A percentile compares a stretch with the other conserved stretches of the same genome.
Evolutionary conservation across 2,888 invertebrate species (phyloP).

Genomic region (Protonemura montana): DNA sequence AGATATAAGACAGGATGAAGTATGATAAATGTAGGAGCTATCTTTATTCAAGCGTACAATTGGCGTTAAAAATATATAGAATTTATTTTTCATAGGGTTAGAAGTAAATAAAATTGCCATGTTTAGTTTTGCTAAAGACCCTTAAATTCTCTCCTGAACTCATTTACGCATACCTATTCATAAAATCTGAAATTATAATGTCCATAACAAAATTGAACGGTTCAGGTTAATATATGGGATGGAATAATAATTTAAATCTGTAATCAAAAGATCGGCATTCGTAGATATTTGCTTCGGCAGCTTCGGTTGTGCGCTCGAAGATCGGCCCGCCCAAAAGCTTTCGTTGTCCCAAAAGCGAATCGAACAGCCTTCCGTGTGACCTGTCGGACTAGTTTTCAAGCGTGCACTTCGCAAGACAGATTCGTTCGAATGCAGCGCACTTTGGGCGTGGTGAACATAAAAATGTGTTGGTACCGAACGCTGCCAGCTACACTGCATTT

Average conservation of each 20-base stretch:
- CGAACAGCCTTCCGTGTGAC: not conserved
- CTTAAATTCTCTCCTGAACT: no score
- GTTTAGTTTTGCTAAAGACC: no score
- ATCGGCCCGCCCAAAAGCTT: slow-evolving; percentile 7
- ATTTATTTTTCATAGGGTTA: no score
- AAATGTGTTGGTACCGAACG: no score
- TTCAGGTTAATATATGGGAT: not conserved
- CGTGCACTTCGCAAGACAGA: not conserved
- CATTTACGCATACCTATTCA: no score
- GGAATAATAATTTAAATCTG: not conserved
- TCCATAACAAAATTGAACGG: not conserved
- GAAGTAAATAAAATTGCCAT: no score
- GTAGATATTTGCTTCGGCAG: not conserved
- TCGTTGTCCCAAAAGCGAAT: not conserved
- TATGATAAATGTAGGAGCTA: no score
- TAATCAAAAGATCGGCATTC: not conserved
- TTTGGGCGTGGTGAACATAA: not conserved
- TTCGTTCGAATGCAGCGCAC: not conserved
- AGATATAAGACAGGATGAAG: no score
- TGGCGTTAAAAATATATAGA: no score
- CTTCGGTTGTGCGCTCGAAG: not conserved
- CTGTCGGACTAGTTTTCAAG: not conserved
- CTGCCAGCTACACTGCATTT: no score
- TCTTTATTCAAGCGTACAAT: no score
- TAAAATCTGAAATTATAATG: no score